Conservation (phyloP, 2,113 vertebrate genomes). For the Rhynchopsitta pachyrhyncha region DNA sequence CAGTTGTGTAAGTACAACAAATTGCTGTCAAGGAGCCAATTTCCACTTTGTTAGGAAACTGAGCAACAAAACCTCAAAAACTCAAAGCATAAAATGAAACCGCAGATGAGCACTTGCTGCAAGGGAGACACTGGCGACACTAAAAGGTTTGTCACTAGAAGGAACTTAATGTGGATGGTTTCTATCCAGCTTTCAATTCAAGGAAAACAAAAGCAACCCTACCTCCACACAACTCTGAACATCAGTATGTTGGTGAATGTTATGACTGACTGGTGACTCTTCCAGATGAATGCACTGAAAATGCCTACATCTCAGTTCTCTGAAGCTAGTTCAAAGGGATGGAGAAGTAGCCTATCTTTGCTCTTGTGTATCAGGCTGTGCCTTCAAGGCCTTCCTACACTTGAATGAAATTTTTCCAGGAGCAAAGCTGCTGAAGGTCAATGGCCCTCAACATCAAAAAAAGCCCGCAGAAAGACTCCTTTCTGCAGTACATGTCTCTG, state of each 20-base stretch:
- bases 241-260: neutral
- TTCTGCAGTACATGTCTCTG: neutral
- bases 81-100: neutral
- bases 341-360: neutral
- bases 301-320: neutral
- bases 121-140: neutral
- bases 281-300: slow-evolving; percentile 6
- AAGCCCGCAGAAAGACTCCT: neutral
- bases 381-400: neutral
- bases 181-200: neutral
- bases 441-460: neutral
- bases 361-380: neutral
- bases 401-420: neutral
- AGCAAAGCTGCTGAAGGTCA: slow-evolving; percentile 31
- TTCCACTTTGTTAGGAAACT: neutral
- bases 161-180: neutral
- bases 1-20: neutral
- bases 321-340: neutral
- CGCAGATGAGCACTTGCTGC: neutral
- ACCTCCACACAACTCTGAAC: neutral
- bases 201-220: neutral
- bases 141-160: neutral
- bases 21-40: neutral
- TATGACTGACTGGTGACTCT: neutral
- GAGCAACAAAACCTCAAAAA: neutral